Percentiles rank a stretch among this genome's conserved stretches.
Conservation (phyloP, 2,888 invertebrate genomes). For the Oscheius myriophilus region DNA sequence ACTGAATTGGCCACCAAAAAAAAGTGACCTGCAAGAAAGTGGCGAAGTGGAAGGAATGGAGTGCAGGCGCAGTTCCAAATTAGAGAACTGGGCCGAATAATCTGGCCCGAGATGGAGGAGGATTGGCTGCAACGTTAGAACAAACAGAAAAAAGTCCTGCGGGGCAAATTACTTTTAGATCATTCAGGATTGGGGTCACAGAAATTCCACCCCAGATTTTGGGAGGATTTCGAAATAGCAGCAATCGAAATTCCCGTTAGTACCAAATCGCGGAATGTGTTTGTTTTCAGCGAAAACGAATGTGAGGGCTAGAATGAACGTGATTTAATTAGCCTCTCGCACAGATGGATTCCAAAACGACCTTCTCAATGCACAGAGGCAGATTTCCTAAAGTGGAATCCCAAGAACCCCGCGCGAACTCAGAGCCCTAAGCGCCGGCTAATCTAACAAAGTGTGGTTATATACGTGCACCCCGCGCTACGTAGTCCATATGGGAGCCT, state of each 20-base stretch:
- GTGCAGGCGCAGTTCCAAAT: constrained; percentile 14
- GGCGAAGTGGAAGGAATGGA: constrained; percentile 15
- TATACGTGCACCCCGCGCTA: too few relatives aligned
- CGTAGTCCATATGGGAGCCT: not conserved
- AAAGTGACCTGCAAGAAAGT: not conserved
- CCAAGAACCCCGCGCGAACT: not conserved
- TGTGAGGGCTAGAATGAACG: not conserved
- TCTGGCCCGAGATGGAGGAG: constrained; percentile 15
- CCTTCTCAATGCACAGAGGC: not conserved
- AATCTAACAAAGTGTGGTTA: too few relatives aligned
- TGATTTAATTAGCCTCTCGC: constrained; percentile 17
- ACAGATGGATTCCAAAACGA: constrained; percentile 9
- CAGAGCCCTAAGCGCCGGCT: not conserved
- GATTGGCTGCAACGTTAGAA: constrained; percentile 30
- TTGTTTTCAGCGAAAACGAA: too few relatives aligned
- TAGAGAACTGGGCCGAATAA: constrained; percentile 26
- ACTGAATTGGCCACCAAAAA: too few relatives aligned
- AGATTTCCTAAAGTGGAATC: not conserved
- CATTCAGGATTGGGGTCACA: too few relatives aligned
- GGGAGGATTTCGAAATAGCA: too few relatives aligned
- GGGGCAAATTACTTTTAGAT: constrained; percentile 13
- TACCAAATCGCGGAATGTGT: too few relatives aligned
- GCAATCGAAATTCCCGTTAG: too few relatives aligned
- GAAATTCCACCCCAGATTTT: too few relatives aligned
- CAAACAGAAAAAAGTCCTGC: constrained; percentile 28